These are phyloP conservation scores for Xestia rhomboidea DNA, from an alignment of 2,888 invertebrate genomes.

Conservation along the genomic window DNA sequence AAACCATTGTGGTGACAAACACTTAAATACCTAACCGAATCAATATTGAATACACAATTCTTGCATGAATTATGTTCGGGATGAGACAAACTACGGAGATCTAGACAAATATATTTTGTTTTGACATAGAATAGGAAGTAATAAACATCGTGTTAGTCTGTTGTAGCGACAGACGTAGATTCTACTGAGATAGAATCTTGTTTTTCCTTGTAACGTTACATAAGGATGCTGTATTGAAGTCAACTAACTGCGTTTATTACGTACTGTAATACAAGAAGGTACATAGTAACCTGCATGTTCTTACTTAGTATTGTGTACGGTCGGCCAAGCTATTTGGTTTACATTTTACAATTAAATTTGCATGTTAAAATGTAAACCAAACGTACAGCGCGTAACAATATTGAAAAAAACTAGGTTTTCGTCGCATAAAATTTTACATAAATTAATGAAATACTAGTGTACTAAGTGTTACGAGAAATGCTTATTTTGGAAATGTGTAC, in stretches of 20 bases:
- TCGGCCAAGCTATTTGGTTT: no score
- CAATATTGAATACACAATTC: conserved; percentile 4
- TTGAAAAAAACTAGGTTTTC: background rate
- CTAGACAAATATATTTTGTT: conserved; percentile 35
- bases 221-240: background rate
- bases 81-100: background rate
- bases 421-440: no score
- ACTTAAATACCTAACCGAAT: background rate
- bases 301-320: background rate
- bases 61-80: background rate
- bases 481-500: no score
- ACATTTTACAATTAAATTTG: no score
- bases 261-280: background rate
- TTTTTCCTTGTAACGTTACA: conserved; percentile 19
- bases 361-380: no score
- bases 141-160: conserved; percentile 28
- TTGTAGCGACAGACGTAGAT: conserved; percentile 7
- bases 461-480: no score
- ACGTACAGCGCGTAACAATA: background rate
- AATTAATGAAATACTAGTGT: background rate
- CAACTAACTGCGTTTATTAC: background rate
- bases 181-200: conserved; percentile 2
- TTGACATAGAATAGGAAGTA: conserved; percentile 29
- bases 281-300: background rate
- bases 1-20: background rate